phyloP scores from a whole-genome alignment of 2,888 invertebrate species.

The Trypoxylon attenuatum region DNA sequence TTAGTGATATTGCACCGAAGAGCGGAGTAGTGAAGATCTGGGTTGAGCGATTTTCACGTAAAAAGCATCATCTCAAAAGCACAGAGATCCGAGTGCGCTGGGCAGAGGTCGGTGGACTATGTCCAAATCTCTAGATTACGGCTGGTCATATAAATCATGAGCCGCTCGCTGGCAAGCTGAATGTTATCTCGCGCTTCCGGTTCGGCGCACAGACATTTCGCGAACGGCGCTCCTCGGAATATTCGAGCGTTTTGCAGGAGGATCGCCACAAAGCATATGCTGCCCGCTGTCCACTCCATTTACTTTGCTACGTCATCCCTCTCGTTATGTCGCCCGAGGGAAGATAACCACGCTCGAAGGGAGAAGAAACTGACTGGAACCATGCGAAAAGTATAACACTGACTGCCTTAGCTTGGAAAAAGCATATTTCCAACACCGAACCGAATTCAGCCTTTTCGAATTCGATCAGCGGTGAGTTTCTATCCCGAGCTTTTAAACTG shows the following conservation, averaged over 20 bases:
- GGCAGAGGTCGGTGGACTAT: conserved; percentile 59
- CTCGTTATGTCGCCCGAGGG: conserved; percentile 37
- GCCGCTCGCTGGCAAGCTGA: conserved; percentile 55
- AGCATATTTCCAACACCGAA: too few relatives aligned
- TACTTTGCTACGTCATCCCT: conserved; percentile 67
- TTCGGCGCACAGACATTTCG: conserved; percentile 66
- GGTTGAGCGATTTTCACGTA: too few relatives aligned
- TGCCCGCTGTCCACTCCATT: conserved; percentile 75
- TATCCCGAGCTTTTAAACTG: too few relatives aligned
- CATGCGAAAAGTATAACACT: conserved; percentile 17
- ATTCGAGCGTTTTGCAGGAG: conserved; percentile 47
- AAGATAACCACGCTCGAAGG: conserved; percentile 37
- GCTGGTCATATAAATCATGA: conserved; percentile 68
- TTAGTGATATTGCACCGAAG: too few relatives aligned
- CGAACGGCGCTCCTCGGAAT: conserved; percentile 43
- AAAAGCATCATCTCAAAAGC: conserved; percentile 9
- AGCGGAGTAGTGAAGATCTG: too few relatives aligned
- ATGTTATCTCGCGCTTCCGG: conserved; percentile 73
- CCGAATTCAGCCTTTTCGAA: too few relatives aligned
- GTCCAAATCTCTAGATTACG: conserved; percentile 68
- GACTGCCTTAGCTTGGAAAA: too few relatives aligned
- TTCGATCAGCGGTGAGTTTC: too few relatives aligned
- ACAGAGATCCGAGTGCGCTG: not conserved
- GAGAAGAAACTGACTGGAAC: conserved; percentile 11
- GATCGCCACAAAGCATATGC: conserved; percentile 70